Evolutionary conservation across 2,888 invertebrate genomes (phyloP), one percentile per base, ranked within the genome.

Genomic region (Dascillus cervinus): DNA sequence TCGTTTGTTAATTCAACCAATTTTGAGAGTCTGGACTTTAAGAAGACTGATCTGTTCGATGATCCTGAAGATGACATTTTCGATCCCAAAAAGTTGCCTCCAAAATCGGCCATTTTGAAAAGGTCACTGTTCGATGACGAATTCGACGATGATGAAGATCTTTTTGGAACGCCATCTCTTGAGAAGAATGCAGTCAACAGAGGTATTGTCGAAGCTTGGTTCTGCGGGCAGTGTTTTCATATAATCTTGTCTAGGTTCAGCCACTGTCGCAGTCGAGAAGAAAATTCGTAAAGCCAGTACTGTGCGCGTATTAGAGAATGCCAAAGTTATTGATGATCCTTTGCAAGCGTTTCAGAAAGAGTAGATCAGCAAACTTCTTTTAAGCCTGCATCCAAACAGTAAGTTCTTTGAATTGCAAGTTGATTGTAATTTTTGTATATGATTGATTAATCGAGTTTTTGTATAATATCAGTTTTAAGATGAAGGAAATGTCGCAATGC

Each of bases 231-330:
- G 8, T 17, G 8, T 17, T 17, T 17, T 17, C 5, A 17, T 17
- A 6, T 4, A 17, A 17, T 17, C 8, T 17, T 17, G 17, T 17
- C 17, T 17, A 17, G 17, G 8, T 17, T 8, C 5, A 6, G 17
- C 17, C 8, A 17, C 4, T 6, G 8, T 8, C 8, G 8, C 8
- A 8, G 17, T 17, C 5, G 43, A 48, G 28, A 49, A 47, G 29
- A 55, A 42, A 35, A 29, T 39, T n/a, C 37, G 40, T 13, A 55
- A 53, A 38, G 28, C 43, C 3, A 38, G 41, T 12, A 41, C 19
- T 15, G 31, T 57, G 12, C 53, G 50, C 26, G 58, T 56, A 39
- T 43, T 60, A 29, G 53, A 56, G 36, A 59, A 56, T 39, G 47
- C 46, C 12, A 47, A 50, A 37, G 46, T 48, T 2, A 42, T 44